Percentiles rank a stretch among this genome's conserved stretches.
These are phyloP conservation scores for Andricus quercusramuli DNA, from an alignment of 2,888 invertebrate species.

Conservation along the genomic window DNA sequence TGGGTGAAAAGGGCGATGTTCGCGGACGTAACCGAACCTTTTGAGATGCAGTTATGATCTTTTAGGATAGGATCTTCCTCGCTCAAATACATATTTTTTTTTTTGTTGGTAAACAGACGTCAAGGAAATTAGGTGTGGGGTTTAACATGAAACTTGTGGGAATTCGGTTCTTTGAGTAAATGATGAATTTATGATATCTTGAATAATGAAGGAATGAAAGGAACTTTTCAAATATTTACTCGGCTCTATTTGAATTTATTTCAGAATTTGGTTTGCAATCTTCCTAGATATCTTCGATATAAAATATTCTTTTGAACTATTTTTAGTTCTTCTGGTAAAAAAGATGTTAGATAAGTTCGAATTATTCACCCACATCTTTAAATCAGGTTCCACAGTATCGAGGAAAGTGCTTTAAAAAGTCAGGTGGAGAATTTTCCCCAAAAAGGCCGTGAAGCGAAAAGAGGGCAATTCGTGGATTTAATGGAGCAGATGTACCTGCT, in stretches of 20 bases:
- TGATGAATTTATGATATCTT: no score
- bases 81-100: conserved; percentile 36
- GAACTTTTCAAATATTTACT: no score
- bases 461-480: conserved; percentile 58
- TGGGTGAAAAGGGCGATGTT: conserved; percentile 38
- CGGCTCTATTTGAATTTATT: no score
- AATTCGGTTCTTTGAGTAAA: conserved; percentile 3
- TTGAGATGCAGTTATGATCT: conserved; percentile 39
- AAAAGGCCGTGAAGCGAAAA: conserved; percentile 48
- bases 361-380: background rate
- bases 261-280: no score
- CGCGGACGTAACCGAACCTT: conserved; percentile 39
- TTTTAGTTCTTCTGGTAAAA: background rate
- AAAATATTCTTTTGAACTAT: background rate
- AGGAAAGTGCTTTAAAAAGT: conserved; percentile 4
- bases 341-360: no score
- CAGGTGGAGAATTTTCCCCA: conserved; percentile 40
- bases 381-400: background rate
- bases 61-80: conserved; percentile 35
- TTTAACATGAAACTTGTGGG: conserved; percentile 43
- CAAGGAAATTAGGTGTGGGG: conserved; percentile 35
- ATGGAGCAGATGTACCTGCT: conserved; percentile 74
- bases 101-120: conserved; percentile 10
- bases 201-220: no score
- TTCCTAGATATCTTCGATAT: no score